phyloP scores from a whole-genome alignment of 1,140 invertebrate species.

The Drosophila neocordata region DNA sequence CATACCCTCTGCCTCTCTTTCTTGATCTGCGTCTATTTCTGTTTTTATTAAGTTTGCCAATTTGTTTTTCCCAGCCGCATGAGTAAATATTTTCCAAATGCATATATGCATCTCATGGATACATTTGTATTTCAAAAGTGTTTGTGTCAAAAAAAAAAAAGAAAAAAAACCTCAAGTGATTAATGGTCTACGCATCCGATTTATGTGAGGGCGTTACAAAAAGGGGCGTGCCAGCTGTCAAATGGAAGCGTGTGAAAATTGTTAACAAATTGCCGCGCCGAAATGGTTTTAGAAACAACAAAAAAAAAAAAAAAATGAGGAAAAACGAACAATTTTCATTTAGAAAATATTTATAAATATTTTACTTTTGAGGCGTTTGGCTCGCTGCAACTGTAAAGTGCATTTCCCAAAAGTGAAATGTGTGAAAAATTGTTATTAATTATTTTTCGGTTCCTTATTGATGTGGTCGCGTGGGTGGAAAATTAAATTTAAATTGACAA shows the following conservation, averaged over 20 bases:
- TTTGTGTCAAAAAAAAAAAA: slow-evolving; percentile 56
- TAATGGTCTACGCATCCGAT: slow-evolving; percentile 67
- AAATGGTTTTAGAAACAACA: slow-evolving; percentile 58
- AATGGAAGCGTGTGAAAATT: slow-evolving; percentile 72
- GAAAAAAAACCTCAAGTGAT: slow-evolving; percentile 42
- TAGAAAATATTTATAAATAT: slow-evolving; percentile 55
- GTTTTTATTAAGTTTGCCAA: slow-evolving; percentile 46
- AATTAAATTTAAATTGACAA: slow-evolving; percentile 69
- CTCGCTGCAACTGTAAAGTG: slow-evolving; percentile 39
- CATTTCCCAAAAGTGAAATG: slow-evolving; percentile 68
- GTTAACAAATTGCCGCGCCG: slow-evolving; percentile 78
- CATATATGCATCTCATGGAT: slow-evolving; percentile 44
- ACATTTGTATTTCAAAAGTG: slow-evolving; percentile 34
- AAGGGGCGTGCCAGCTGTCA: slow-evolving; percentile 56
- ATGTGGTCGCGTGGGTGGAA: slow-evolving; percentile 41
- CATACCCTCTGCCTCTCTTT: background rate
- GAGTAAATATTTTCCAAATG: slow-evolving; percentile 23
- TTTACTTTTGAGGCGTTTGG: slow-evolving; percentile 13
- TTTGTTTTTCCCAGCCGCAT: slow-evolving; percentile 19
- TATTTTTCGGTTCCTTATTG: slow-evolving; percentile 23
- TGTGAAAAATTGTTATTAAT: slow-evolving; percentile 66
- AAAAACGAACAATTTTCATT: slow-evolving; percentile 18
- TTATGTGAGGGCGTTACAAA: slow-evolving; percentile 48
- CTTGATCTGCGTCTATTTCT: background rate
- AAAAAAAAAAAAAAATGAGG: slow-evolving; percentile 27